These are phyloP conservation scores for Nymphalis urticae DNA, from an alignment of 2,888 invertebrate genomes.

Conservation along the genomic window DNA sequence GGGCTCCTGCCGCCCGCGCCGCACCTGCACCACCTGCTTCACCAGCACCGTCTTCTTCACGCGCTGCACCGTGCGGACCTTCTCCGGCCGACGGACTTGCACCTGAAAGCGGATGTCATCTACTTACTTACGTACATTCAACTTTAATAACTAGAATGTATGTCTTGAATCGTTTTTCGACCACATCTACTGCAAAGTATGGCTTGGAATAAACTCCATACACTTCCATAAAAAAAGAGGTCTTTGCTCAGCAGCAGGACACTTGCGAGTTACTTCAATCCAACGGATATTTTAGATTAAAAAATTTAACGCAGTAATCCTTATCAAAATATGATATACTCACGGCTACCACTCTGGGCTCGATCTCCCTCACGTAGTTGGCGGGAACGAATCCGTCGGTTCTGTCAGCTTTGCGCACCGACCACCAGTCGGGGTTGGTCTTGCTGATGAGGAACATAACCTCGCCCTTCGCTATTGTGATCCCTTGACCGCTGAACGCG, in stretches of 20 bases:
- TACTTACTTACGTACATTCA: too few species aligned
- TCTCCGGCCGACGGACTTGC: conserved; percentile 92
- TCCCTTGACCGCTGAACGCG: conserved; percentile 95
- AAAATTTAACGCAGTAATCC: not conserved
- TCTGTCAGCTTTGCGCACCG: conserved; percentile 94
- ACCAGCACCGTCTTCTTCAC: conserved; percentile 95
- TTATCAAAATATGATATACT: conserved; percentile 41
- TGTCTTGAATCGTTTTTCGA: too few species aligned
- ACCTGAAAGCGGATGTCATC: conserved; percentile 69
- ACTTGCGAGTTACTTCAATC: too few species aligned
- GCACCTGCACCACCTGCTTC: conserved; percentile 91
- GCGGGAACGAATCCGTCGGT: conserved; percentile 98
- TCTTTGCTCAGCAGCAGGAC: too few species aligned
- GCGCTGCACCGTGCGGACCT: conserved; percentile 90
- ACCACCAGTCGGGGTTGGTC: conserved; percentile 99
- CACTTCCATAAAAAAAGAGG: too few species aligned
- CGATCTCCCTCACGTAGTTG: conserved; percentile 96
- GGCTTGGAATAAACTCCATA: too few species aligned
- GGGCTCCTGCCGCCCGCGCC: conserved; percentile 62
- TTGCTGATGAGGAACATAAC: conserved; percentile 95
- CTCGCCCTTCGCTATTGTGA: conserved; percentile 95
- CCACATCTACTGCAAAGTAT: too few species aligned
- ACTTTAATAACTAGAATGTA: too few species aligned
- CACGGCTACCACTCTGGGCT: conserved; percentile 89
- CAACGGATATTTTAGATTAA: too few species aligned